Conservation (phyloP, 2,797 vertebrate species). For the Xerus rutilus region DNA sequence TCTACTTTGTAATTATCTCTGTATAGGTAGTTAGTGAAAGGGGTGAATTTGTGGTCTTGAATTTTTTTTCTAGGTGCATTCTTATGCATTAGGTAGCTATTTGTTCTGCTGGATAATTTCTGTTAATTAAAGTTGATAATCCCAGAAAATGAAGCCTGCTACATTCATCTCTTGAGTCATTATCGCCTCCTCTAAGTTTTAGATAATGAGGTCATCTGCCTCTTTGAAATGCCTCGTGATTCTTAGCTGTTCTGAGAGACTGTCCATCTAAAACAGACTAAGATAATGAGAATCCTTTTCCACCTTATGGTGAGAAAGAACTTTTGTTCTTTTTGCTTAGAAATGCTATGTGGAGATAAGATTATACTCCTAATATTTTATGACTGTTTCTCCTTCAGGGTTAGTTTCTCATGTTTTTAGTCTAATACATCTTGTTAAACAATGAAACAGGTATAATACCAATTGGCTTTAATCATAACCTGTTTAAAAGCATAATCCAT, state of each 20-base stretch:
- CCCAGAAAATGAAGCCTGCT: conserved; percentile 41
- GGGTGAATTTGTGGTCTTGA: not conserved
- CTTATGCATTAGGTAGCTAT: conserved; percentile 17
- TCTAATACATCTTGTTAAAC: conserved; percentile 83
- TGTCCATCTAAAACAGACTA: conserved; percentile 49
- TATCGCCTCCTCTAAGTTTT: conserved; percentile 53
- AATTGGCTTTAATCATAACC: conserved; percentile 80
- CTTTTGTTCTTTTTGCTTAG: conserved; percentile 58
- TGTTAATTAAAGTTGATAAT: conserved; percentile 77
- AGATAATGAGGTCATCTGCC: conserved; percentile 65
- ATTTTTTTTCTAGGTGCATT: not conserved
- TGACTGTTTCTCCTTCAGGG: conserved; percentile 80
- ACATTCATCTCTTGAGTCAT: conserved; percentile 61
- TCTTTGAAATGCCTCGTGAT: conserved; percentile 66
- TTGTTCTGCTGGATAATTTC: conserved; percentile 54
- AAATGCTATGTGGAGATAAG: conserved; percentile 75
- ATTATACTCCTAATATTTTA: conserved; percentile 77
- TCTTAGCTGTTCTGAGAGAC: conserved; percentile 26
- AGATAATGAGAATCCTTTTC: conserved; percentile 54
- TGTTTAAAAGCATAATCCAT: conserved; percentile 77
- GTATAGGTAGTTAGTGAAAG: not conserved
- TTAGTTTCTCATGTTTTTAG: conserved; percentile 78
- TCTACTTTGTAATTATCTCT: conserved; percentile 33
- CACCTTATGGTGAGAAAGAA: conserved; percentile 50
- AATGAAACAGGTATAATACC: conserved; percentile 78